Percentiles rank a stretch among this genome's conserved stretches.
phyloP scores from a whole-genome alignment of 2,888 invertebrate species.

The Seladonia tumulorum region DNA sequence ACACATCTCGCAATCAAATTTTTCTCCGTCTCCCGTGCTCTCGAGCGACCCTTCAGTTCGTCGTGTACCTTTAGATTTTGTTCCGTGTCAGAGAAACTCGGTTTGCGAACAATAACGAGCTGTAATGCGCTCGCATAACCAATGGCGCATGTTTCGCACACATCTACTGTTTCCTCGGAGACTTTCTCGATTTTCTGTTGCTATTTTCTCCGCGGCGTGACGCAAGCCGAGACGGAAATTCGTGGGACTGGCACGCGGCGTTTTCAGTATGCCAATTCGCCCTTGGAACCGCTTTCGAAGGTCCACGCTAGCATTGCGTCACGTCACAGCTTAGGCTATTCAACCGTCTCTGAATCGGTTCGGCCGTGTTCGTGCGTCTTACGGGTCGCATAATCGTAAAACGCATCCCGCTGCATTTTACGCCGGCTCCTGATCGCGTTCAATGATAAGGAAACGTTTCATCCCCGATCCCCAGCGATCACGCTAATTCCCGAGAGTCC shows the following conservation, averaged over 20 bases:
- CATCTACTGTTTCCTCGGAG: background rate
- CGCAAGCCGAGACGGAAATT: background rate
- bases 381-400: constrained; percentile 37
- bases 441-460: constrained; percentile 43
- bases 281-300: constrained; percentile 39
- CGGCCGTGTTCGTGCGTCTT: constrained; percentile 19
- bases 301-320: constrained; percentile 17
- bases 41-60: background rate
- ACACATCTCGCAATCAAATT: background rate
- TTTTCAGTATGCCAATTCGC: background rate
- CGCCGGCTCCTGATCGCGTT: background rate
- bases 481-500: constrained; percentile 17
- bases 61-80: background rate
- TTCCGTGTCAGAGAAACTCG: background rate
- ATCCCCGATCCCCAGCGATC: background rate
- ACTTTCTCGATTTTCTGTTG: background rate
- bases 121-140: background rate
- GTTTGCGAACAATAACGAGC: background rate
- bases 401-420: constrained; percentile 45
- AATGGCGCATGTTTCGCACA: background rate
- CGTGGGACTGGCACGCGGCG: background rate
- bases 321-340: background rate
- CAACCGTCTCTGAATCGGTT: constrained; percentile 38
- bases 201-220: background rate
- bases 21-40: background rate